These are phyloP conservation scores for Mantis religiosa DNA, from an alignment of 2,888 invertebrate species.

Conservation along the genomic window DNA sequence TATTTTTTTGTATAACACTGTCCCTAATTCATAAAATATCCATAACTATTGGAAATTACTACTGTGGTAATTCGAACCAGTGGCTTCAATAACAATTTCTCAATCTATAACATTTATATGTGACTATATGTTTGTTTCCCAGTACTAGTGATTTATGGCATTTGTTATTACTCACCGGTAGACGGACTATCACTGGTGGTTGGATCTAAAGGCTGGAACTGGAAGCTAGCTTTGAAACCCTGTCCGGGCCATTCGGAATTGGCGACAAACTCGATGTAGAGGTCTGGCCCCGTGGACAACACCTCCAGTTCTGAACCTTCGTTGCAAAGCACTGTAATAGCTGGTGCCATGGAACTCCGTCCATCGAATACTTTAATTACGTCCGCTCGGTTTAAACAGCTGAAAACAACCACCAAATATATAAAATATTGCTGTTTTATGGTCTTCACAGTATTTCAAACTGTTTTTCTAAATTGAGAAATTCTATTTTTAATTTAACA, in stretches of 20 bases:
- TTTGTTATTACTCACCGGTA: not conserved
- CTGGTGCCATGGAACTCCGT: slow-evolving; percentile 64
- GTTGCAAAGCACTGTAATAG: slow-evolving; percentile 80
- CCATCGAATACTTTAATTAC: slow-evolving; percentile 84
- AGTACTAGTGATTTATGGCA: too few species aligned
- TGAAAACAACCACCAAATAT: slow-evolving; percentile 45
- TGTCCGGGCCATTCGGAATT: slow-evolving; percentile 75
- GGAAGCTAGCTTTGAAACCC: slow-evolving; percentile 72
- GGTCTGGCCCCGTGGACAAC: slow-evolving; percentile 75
- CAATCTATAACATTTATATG: too few species aligned
- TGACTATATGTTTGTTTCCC: too few species aligned
- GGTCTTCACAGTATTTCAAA: too few species aligned
- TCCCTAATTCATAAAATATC: too few species aligned
- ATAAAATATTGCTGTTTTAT: too few species aligned
- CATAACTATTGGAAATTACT: too few species aligned
- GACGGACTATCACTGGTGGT: slow-evolving; percentile 30
- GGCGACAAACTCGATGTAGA: slow-evolving; percentile 79
- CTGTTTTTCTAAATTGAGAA: too few species aligned
- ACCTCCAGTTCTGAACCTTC: slow-evolving; percentile 73
- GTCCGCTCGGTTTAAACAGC: slow-evolving; percentile 77
- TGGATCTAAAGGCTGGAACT: slow-evolving; percentile 64
- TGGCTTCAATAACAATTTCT: too few species aligned
- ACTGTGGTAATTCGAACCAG: too few species aligned
- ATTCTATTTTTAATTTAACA: too few species aligned
- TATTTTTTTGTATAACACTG: too few species aligned